phyloP scores from a whole-genome alignment of 2,888 invertebrate species.

The Tenthredo livida region DNA sequence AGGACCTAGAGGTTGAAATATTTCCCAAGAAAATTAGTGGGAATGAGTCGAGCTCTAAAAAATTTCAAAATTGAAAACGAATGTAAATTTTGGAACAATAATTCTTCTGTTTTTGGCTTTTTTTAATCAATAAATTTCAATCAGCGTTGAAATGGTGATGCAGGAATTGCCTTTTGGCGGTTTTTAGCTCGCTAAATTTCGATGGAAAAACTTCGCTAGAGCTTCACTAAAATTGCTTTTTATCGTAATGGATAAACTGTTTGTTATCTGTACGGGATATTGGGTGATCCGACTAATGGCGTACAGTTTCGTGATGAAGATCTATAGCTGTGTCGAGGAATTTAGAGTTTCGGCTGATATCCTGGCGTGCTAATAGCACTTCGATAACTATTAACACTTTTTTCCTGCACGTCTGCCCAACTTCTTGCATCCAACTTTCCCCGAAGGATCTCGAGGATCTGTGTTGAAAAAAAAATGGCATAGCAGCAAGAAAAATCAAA shows the following conservation, averaged over 20 bases:
- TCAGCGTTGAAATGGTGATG: not conserved
- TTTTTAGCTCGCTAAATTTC: not conserved
- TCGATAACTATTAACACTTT: conserved; percentile 31
- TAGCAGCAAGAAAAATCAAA: not conserved
- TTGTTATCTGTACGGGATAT: conserved; percentile 12
- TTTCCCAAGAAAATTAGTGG: too few relatives aligned
- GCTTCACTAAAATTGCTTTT: not conserved
- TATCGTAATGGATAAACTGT: conserved; percentile 6
- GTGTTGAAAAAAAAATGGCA: not conserved
- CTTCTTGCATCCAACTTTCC: not conserved
- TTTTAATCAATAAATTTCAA: not conserved
- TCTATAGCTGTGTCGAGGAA: not conserved
- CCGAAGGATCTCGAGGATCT: not conserved
- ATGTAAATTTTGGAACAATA: not conserved
- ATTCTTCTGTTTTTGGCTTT: not conserved
- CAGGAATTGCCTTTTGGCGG: not conserved
- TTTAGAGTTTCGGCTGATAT: not conserved
- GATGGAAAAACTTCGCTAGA: not conserved
- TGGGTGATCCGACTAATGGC: not conserved
- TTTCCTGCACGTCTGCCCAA: not conserved
- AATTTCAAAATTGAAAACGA: not conserved
- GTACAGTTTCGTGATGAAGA: not conserved
- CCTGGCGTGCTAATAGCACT: not conserved
- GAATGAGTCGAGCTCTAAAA: too few relatives aligned
- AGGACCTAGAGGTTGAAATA: too few relatives aligned